Percentiles rank a stretch among this genome's conserved stretches.
These are phyloP conservation scores for Drosophila tropicalis DNA, from an alignment of 1,140 invertebrate species.

Conservation along the genomic window DNA sequence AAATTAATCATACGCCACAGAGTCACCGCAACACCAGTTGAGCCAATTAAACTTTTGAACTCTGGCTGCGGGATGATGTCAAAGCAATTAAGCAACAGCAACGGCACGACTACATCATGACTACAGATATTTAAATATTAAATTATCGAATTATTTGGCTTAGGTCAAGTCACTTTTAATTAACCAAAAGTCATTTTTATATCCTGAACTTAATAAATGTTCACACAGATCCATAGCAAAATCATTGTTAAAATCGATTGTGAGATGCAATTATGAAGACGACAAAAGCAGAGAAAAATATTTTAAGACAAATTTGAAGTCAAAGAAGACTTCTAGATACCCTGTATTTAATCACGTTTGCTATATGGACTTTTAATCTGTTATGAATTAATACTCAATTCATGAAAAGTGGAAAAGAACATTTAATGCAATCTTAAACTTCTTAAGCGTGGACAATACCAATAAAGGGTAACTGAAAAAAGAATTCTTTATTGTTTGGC, in stretches of 20 bases:
- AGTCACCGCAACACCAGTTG: slow-evolving; percentile 28
- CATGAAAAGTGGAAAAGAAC: too few species aligned
- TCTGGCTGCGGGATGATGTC: slow-evolving; percentile 12
- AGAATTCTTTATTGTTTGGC: background rate
- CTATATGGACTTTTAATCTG: too few species aligned
- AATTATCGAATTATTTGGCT: slow-evolving; percentile 24
- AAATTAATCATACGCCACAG: slow-evolving; percentile 71
- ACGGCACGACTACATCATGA: background rate
- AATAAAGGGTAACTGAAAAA: background rate
- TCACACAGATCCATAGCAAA: background rate
- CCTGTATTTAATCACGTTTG: background rate
- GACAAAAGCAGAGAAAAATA: background rate
- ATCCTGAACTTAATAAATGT: too few species aligned
- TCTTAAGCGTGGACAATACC: too few species aligned
- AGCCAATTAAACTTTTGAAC: slow-evolving; percentile 41
- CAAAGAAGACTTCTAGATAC: background rate
- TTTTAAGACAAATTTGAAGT: background rate
- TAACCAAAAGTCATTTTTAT: slow-evolving; percentile 23
- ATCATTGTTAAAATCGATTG: background rate
- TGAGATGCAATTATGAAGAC: background rate
- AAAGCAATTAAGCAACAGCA: slow-evolving; percentile 7
- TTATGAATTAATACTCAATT: too few species aligned
- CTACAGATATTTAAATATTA: slow-evolving; percentile 12
- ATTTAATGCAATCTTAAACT: too few species aligned
- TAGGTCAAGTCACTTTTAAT: slow-evolving; percentile 39